These are phyloP conservation scores for Leptosomus discolor DNA, from an alignment of 2,113 vertebrate genomes.

Conservation along the genomic window DNA sequence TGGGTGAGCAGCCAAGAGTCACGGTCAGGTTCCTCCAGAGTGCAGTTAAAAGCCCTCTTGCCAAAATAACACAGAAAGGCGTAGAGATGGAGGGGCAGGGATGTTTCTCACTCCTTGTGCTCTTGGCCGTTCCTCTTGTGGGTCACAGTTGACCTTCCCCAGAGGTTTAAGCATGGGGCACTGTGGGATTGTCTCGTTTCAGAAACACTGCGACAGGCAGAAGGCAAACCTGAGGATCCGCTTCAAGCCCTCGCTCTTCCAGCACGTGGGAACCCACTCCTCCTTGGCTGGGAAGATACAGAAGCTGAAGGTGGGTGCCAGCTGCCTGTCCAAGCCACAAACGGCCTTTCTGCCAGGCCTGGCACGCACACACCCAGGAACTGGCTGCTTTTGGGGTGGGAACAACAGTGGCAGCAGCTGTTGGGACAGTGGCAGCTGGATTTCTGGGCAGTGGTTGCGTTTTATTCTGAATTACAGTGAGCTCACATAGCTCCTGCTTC, in stretches of 20 bases:
- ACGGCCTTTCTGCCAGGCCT: background rate
- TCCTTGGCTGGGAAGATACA: constrained; percentile 98
- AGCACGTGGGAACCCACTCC: constrained; percentile 96
- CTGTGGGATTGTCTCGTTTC: background rate
- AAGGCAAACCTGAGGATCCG: constrained; percentile 97
- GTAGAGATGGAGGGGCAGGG: background rate
- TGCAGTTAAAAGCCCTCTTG: background rate
- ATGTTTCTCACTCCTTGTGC: background rate
- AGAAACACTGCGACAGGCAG: constrained; percentile 99
- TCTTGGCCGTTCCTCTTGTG: accelerated
- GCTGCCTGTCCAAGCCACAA: background rate
- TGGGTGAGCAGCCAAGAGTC: accelerated
- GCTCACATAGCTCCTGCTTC: background rate
- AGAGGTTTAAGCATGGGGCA: background rate
- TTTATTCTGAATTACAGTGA: background rate
- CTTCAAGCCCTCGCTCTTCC: constrained; percentile 97
- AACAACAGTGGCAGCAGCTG: background rate
- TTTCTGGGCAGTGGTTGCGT: background rate
- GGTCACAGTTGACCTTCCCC: background rate
- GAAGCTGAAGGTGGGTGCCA: constrained; percentile 89
- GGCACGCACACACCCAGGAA: background rate
- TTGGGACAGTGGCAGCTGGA: background rate
- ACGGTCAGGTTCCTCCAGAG: accelerated
- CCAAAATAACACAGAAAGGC: background rate
- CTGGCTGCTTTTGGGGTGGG: background rate